Conservation (phyloP, 2,113 vertebrate genomes). For the Boulengeromyrus knoepffleri region DNA sequence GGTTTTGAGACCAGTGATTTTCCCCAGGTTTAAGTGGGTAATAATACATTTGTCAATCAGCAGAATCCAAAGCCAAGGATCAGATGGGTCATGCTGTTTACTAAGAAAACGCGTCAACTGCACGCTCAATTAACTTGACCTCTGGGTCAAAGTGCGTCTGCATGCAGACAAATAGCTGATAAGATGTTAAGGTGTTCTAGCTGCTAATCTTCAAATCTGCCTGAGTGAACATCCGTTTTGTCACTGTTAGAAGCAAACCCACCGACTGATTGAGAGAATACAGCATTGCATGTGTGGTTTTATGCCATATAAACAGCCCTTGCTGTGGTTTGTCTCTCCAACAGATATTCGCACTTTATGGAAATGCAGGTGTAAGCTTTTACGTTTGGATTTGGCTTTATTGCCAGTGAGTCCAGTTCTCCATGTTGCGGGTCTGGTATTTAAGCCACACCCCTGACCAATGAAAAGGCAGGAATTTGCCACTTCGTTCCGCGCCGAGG, state of each 20-base stretch:
- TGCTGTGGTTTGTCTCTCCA: neutral
- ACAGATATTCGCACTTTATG: neutral
- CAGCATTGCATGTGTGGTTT: neutral
- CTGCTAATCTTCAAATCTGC: neutral
- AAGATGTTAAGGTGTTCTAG: neutral
- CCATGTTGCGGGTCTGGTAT: neutral
- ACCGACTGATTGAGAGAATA: neutral
- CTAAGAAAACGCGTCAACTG: neutral
- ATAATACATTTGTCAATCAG: slow-evolving; percentile 14
- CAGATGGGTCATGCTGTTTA: too few relatives aligned
- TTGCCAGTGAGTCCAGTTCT: neutral
- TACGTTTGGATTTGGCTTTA: neutral
- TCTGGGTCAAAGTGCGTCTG: neutral
- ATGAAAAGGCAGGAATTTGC: neutral
- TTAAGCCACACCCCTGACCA: neutral
- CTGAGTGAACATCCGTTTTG: neutral
- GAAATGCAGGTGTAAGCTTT: neutral
- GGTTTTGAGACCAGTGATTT: neutral
- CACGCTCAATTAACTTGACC: neutral
- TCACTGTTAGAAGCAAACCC: neutral
- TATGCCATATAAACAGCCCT: neutral
- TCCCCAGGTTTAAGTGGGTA: neutral
- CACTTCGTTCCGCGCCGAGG: neutral
- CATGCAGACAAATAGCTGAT: neutral
- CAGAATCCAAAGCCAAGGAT: neutral